Base-by-base conservation (phyloP, 2,888 invertebrate genomes). In the Trimorus sp. region DNA sequence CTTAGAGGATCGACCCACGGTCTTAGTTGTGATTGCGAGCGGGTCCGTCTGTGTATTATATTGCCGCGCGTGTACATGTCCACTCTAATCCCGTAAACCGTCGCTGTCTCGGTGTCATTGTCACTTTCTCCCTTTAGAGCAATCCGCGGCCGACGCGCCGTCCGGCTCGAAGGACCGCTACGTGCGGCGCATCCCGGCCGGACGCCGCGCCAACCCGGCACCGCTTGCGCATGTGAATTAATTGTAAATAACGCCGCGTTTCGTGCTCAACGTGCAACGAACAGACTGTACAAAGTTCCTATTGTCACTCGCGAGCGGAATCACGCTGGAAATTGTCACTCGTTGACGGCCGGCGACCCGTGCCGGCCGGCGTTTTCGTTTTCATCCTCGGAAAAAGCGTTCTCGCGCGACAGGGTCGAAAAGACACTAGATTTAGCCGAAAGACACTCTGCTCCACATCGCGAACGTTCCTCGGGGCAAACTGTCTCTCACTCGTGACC, bases 201-300 rank as follows among this genome's bases (percentile, higher is more conserved):
- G 26, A 26, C 4, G 26, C 26, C 26, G 26, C 26, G 26, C 26
- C 26, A 26, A 26, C 26, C 26, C 26, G 26, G 26, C 26, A 26
- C 26, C 26, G 26, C 26, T 26, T 26, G 26, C 26, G 26, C 26
- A 26, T 26, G 40, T 26, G 58, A 74, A 78, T 68, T 70, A 71
- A 70, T 78, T 78, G 73, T 82, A 78, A 79, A 79, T 71, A 82
- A 62, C 63, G 83, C 56, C 26, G 54, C 75, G 71, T 84, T 76
- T 74, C 80, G 87, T 88, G 87, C 87, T 89, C 88, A 88, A 88
- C 81, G 76, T 83, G 88, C 85, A 91, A 91, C 90, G 86, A 89
- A 90, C 89, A 91, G 91, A 91, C 91, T 91, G 91, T 90, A 89
- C 86, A 91, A 89, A 91, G 91, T 91, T 91, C 91, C 91, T 91